These are phyloP conservation scores for Cryptoprocta ferox DNA, from an alignment of 2,797 vertebrate genomes.

Conservation along the genomic window DNA sequence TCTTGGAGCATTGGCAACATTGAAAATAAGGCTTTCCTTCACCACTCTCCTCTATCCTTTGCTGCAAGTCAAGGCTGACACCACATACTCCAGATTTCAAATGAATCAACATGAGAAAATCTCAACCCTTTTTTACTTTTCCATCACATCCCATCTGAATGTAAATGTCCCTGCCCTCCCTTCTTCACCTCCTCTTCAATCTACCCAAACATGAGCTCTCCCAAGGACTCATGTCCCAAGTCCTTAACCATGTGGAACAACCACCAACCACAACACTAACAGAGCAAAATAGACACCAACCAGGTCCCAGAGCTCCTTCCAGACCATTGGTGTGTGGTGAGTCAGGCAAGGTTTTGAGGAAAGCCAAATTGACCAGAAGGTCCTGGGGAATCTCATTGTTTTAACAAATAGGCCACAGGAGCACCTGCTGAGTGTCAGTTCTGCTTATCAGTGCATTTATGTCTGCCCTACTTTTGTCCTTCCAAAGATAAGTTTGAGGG, in stretches of 20 bases:
- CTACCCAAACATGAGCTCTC: background rate
- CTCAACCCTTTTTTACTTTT: background rate
- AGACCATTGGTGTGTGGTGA: rapidly evolving
- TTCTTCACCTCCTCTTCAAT: background rate
- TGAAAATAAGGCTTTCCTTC: too few relatives aligned
- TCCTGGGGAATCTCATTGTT: background rate
- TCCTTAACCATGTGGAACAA: background rate
- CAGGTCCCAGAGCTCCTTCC: too few relatives aligned
- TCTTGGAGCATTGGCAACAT: rapidly evolving
- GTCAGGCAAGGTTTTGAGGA: background rate
- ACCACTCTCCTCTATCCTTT: background rate
- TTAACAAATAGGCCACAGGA: background rate
- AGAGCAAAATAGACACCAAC: background rate
- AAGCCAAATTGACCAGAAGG: background rate
- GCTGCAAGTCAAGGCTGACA: background rate
- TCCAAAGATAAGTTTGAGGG: too few relatives aligned
- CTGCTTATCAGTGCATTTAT: too few relatives aligned
- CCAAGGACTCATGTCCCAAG: background rate
- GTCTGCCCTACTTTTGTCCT: background rate
- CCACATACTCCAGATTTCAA: background rate
- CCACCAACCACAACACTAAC: background rate
- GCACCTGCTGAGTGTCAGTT: background rate
- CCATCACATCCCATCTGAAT: background rate
- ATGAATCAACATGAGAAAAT: background rate
- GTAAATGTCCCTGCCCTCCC: background rate